These are phyloP conservation scores for Triplophysa yarkandensis DNA, from an alignment of 2,797 vertebrate species.

Conservation along the genomic window DNA sequence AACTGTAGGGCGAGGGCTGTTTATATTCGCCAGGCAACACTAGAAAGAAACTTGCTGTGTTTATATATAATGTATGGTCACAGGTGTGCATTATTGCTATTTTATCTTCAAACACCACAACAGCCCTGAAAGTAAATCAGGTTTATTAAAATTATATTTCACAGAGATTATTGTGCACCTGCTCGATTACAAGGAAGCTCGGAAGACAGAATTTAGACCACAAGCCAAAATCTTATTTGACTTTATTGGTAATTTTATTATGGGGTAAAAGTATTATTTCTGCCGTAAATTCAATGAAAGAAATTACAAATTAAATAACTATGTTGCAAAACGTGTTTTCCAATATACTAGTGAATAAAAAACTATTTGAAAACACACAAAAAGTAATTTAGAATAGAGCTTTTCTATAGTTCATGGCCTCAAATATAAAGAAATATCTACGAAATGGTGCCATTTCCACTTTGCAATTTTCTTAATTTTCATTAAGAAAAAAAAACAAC, in stretches of 20 bases:
- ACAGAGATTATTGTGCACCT: not conserved
- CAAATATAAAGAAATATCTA: too few species aligned
- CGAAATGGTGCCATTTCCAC: too few species aligned
- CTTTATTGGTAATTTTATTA: not conserved
- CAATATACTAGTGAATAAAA: not conserved
- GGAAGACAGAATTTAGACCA: not conserved
- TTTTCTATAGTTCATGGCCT: not conserved
- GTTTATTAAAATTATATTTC: slow-evolving; percentile 5
- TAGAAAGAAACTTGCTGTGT: not conserved
- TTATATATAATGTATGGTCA: not conserved
- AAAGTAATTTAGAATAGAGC: not conserved
- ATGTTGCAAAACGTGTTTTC: not conserved
- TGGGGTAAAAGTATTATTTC: not conserved
- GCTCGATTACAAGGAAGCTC: not conserved
- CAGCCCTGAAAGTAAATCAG: slow-evolving; percentile 5
- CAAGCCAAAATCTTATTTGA: not conserved
- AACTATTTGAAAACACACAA: not conserved
- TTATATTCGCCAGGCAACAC: not conserved
- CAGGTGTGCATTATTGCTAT: slow-evolving; percentile 4
- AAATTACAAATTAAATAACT: not conserved
- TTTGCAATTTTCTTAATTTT: too few species aligned
- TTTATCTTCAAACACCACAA: slow-evolving; percentile 4
- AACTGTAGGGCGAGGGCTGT: not conserved
- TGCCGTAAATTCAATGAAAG: not conserved
- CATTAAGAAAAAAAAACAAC: too few species aligned